phyloP scores from a whole-genome alignment of 2,113 vertebrate genomes.

The Cricetomys ansorgei region DNA sequence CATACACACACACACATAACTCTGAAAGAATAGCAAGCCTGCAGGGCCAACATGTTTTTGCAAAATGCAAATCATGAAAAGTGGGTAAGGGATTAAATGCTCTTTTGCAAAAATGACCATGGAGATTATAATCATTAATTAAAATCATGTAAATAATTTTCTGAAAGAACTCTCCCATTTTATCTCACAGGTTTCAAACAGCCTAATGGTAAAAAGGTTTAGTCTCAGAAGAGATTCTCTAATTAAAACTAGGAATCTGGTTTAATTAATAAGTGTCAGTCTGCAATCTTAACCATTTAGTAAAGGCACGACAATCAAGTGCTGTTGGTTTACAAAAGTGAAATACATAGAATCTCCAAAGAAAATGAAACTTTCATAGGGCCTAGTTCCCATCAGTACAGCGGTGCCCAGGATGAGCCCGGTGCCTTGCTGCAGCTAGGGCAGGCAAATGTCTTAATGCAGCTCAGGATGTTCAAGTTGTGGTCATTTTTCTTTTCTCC shows the following conservation, averaged over 20 bases:
- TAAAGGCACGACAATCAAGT: conserved; percentile 73
- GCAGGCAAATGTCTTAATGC: conserved; percentile 50
- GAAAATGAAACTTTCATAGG: conserved; percentile 31
- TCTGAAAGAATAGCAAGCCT: conserved; percentile 84
- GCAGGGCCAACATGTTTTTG: conserved; percentile 83
- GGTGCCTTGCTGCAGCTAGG: conserved; percentile 2
- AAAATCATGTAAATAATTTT: conserved; percentile 90
- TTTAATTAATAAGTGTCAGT: conserved; percentile 85
- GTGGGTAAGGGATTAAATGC: conserved; percentile 86
- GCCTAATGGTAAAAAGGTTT: conserved; percentile 85
- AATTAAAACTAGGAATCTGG: conserved; percentile 88
- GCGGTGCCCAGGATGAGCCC: neutral
- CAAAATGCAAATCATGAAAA: conserved; percentile 89
- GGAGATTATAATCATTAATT: conserved; percentile 91
- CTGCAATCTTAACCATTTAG: conserved; percentile 80
- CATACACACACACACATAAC: conserved; percentile 63
- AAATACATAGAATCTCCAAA: conserved; percentile 31
- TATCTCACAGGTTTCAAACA: conserved; percentile 87
- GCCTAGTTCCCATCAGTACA: conserved; percentile 61
- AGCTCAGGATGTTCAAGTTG: neutral
- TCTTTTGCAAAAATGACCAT: conserved; percentile 88
- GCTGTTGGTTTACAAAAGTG: conserved; percentile 45
- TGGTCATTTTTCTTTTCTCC: conserved; percentile 48
- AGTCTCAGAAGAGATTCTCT: conserved; percentile 86
- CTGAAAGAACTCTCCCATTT: conserved; percentile 85